Evolutionary conservation across 1,140 invertebrate species (phyloP).

Genomic region (Dufourea novaeangliae): DNA sequence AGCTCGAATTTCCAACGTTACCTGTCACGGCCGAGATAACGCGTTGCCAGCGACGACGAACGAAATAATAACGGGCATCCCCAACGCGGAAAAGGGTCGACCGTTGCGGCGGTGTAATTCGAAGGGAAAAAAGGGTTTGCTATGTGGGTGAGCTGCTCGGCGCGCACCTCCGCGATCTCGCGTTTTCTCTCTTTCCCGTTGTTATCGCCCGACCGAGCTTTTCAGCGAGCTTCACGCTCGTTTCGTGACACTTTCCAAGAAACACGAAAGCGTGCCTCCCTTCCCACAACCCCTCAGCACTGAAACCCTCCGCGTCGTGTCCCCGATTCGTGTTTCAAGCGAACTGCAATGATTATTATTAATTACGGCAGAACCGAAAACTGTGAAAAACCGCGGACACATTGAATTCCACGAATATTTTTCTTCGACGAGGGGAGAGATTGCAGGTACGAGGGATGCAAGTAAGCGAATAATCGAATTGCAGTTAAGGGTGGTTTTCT

Average conservation of each 20-base stretch:
- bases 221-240: conserved; percentile 77
- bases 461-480: conserved; percentile 1
- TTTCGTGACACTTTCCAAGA: conserved; percentile 77
- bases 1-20: neutral
- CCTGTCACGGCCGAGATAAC: neutral
- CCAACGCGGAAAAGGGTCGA: conserved; percentile 10
- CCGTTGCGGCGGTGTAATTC: conserved; percentile 25
- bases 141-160: conserved; percentile 3
- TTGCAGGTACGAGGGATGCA: neutral
- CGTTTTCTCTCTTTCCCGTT: conserved; percentile 26
- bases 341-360: neutral
- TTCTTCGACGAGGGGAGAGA: neutral
- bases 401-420: no score
- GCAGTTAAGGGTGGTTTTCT: conserved; percentile 1
- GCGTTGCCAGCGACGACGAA: conserved; percentile 1
- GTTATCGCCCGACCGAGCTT: conserved; percentile 77
- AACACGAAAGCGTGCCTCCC: conserved; percentile 65
- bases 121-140: conserved; percentile 20
- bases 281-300: no score
- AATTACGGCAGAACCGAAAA: neutral
- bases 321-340: conserved; percentile 23
- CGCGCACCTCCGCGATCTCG: neutral
- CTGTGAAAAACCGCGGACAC: no score
- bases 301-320: neutral
- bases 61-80: conserved; percentile 27